Conservation (phyloP, 2,888 invertebrate species). For the Drosophila seclusa region DNA sequence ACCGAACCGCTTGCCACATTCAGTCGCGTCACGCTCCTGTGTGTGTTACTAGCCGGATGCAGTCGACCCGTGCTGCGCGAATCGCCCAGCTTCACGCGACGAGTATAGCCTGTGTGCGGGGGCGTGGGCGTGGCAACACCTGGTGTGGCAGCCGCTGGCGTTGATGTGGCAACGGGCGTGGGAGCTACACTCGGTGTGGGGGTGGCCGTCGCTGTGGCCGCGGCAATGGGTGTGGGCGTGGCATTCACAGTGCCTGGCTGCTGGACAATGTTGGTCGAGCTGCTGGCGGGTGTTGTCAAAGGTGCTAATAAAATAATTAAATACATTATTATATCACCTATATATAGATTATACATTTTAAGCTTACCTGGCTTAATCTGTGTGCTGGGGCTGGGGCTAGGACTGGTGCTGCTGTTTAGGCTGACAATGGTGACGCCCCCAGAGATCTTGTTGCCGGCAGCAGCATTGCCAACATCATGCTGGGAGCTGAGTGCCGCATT, state of each 20-base stretch:
- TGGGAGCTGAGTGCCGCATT: constrained; percentile 86
- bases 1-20: constrained; percentile 91
- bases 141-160: constrained; percentile 47
- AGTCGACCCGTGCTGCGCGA: constrained; percentile 91
- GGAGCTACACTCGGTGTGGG: constrained; percentile 41
- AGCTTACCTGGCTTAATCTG: constrained; percentile 79
- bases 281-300: constrained; percentile 37
- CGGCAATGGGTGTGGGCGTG: constrained; percentile 22
- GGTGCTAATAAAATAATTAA: constrained; percentile 19
- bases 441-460: constrained; percentile 88
- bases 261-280: constrained; percentile 33
- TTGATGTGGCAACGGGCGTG: constrained; percentile 54
- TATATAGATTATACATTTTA: neutral
- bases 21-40: constrained; percentile 91
- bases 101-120: constrained; percentile 86
- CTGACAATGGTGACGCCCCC: constrained; percentile 93
- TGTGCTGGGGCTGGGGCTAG: constrained; percentile 62
- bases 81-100: constrained; percentile 89
- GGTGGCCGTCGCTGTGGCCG: constrained; percentile 44
- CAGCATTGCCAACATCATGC: constrained; percentile 86
- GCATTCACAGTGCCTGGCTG: constrained; percentile 34
- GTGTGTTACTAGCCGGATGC: constrained; percentile 88
- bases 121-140: constrained; percentile 77
- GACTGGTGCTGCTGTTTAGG: constrained; percentile 87
- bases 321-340: neutral